Evolutionary conservation across 2,888 invertebrate species (phyloP).

Genomic region (Dromius quadrimaculatus): DNA sequence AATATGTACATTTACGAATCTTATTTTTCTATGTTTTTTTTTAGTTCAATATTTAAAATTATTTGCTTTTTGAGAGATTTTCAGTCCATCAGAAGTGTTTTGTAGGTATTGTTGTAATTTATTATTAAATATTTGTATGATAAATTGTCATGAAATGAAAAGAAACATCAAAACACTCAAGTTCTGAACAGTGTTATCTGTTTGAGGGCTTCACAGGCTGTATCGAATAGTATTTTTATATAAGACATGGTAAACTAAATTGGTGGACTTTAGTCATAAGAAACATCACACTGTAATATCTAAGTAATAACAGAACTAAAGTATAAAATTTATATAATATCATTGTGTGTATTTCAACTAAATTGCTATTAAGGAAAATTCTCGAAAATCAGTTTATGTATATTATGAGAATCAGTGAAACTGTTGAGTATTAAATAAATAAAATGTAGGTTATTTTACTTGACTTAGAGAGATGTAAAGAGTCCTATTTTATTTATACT

Average conservation of each 20-base stretch:
- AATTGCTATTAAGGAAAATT: slow-evolving; percentile 20
- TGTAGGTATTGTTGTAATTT: slow-evolving; percentile 23
- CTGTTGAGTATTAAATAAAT: slow-evolving; percentile 25
- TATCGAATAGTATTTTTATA: slow-evolving; percentile 36
- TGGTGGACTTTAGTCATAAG: slow-evolving; percentile 12
- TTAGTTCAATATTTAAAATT: slow-evolving; percentile 19
- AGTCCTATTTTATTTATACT: slow-evolving; percentile 25
- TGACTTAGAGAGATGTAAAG: slow-evolving; percentile 27
- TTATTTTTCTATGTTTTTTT: slow-evolving; percentile 42
- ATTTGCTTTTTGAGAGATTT: slow-evolving; percentile 23
- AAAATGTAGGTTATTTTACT: slow-evolving; percentile 27
- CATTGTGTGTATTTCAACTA: slow-evolving; percentile 33
- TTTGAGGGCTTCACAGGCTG: slow-evolving; percentile 12
- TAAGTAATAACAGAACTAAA: slow-evolving; percentile 30
- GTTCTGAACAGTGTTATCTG: slow-evolving; percentile 11
- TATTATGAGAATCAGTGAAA: slow-evolving; percentile 23
- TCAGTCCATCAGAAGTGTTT: slow-evolving; percentile 21
- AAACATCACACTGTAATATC: slow-evolving; percentile 14
- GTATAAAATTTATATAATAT: slow-evolving; percentile 23
- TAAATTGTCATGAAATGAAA: slow-evolving; percentile 14
- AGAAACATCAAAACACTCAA: neutral
- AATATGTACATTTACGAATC: slow-evolving; percentile 42
- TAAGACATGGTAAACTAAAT: slow-evolving; percentile 18
- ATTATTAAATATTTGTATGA: slow-evolving; percentile 19
- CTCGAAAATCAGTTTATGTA: slow-evolving; percentile 29